Evolutionary conservation across 2,797 vertebrate genomes (phyloP).

Genomic region (Parambassis ranga): DNA sequence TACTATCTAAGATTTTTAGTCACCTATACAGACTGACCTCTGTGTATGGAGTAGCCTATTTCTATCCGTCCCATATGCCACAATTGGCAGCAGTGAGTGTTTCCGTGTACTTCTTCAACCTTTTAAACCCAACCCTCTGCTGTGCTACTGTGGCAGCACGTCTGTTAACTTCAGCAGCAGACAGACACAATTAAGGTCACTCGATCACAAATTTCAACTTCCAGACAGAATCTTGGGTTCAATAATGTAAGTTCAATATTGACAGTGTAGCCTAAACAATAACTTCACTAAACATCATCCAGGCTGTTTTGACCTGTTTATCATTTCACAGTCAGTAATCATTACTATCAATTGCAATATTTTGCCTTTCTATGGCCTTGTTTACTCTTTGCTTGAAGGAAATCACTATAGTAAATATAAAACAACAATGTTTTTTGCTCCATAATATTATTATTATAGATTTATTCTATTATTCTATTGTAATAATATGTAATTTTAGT

Average conservation of each 20-base stretch:
- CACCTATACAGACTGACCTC: slow-evolving; percentile 1
- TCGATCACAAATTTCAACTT: neutral
- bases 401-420: neutral
- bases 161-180: neutral
- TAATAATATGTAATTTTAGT: neutral
- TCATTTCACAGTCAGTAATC: neutral
- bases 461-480: neutral
- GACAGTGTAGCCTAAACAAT: too few species aligned
- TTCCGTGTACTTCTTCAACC: slow-evolving; percentile 20
- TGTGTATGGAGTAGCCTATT: slow-evolving; percentile 20
- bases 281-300: neutral
- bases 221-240: too few species aligned
- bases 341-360: neutral
- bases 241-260: too few species aligned
- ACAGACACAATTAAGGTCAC: slow-evolving; percentile 13
- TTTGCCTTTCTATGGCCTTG: neutral
- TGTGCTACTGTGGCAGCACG: slow-evolving; percentile 1
- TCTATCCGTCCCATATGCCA: slow-evolving; percentile 43
- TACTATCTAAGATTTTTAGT: neutral
- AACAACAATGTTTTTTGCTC: too few species aligned
- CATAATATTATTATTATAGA: neutral
- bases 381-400: neutral
- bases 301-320: neutral
- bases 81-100: slow-evolving; percentile 35
- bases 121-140: slow-evolving; percentile 45